Evolutionary conservation across 2,113 vertebrate species (phyloP), one percentile per base, ranked within the genome.

Genomic region (Eulemur rufifrons): DNA sequence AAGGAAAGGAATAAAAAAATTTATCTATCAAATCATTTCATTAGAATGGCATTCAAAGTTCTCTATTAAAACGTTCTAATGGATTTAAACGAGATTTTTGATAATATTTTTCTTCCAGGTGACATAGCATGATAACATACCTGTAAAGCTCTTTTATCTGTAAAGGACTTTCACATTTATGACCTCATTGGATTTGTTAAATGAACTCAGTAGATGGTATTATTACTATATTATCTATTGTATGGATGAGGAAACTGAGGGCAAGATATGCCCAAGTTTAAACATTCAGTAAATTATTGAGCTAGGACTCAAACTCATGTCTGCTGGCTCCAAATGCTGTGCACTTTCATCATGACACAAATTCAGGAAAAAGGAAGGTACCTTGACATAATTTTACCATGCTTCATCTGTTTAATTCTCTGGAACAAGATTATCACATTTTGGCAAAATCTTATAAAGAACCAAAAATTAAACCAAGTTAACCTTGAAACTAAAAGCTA

Each of bases 21-120:
- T 88, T 27, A 83, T 66, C 27, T 94, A 6, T 94, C 92, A 97
- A 93, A 95, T 88, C 42, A 21, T 68, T 91, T 91, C 89, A 91
- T 97, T 97, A 97, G n/a, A 5, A 42, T 95, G 92, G 86, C 78
- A 83, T 89, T 97, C 86, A 82, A 96, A 86, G 25, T 32, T 97
- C 92, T 97, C 83, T 56, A 94, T 93, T 91, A 95, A 97, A 97
- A 97, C 81, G 11, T 93, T 97, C 93, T 85, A n/a, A 90, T 85
- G 86, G 92, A 63, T 64, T 94, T 92, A 90, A 96, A 73, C 37
- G 23, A 61, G 92, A 83, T 94, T 97, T 97, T 95, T 89, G 66
- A 50, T 15, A 63, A 42, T 27, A 11, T 93, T 91, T 94, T 85
- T 94, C 93, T 81, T 88, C 10, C 18, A 37, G 21, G 34, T 63